Base-by-base conservation (phyloP, 2,888 invertebrate genomes). In the Odontocerum albicorne region DNA sequence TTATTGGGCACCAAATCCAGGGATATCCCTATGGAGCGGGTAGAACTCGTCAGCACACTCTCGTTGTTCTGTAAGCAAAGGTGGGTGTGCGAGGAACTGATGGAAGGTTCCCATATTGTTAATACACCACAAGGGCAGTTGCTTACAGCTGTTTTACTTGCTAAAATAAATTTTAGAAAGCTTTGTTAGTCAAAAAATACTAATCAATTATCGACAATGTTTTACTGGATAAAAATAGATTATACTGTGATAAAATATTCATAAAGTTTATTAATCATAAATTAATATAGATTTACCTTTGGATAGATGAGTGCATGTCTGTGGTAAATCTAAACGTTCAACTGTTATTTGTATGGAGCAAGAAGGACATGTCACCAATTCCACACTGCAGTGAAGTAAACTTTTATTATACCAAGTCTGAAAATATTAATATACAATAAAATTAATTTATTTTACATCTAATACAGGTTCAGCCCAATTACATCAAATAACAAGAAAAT, bases 361-460 rank as follows among this genome's bases (percentile, higher is more conserved):
- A n/a, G 56, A 61, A 7, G 58, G 55, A 35, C 61, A 61, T 8
- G 61, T 58, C 20, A 61, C 32, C 10, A 59, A 32, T 39, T 58
- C 61, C 17, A 55, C 52, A 22, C 50, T 44, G 17, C 58, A 61
- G 17, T 31, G 44, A 7, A 27, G 19, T 4, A 15, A 3, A 32
- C 39, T 45, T 27, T 36, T 45, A 20, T 35, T 38, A 12, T 17
- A 27, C 44, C 50, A 50, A 13, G 42, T 44, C 45, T 52, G 39
- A 44, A 44, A 51, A 38, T 33, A 22, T 17, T 31, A n/a, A n/a
- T n/a, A n/a, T n/a, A n/a, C n/a, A n/a, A n/a, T n/a, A n/a, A n/a
- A n/a, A n/a, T n/a, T n/a, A n/a, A n/a, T n/a, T n/a, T n/a, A n/a
- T n/a, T n/a, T n/a, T n/a, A n/a, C n/a, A n/a, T n/a, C n/a, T n/a